phyloP scores from a whole-genome alignment of 30 jellyfish, hydroid and myxozoan genomes.

The Aurelia sp. region DNA sequence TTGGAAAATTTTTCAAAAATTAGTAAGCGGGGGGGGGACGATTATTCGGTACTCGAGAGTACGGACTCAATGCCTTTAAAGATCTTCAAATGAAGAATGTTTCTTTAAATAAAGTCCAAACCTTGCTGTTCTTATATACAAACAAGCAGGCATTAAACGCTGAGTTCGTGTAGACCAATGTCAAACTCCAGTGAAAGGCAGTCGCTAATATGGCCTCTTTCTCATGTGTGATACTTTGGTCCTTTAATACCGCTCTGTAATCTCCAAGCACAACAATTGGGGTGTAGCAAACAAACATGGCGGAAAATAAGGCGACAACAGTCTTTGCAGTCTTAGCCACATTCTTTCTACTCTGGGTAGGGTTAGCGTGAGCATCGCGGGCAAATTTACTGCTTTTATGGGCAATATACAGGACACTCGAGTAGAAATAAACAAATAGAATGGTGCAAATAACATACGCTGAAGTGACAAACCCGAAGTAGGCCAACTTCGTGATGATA shows the following conservation, averaged over 20 bases:
- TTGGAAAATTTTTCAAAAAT: no score
- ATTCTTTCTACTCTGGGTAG: neutral
- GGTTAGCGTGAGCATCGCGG: neutral
- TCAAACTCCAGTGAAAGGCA: conserved; percentile 47
- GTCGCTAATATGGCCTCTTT: conserved; percentile 11
- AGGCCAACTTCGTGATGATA: conserved; percentile 44
- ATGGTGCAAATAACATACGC: conserved; percentile 28
- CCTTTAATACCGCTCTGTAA: conserved; percentile 40
- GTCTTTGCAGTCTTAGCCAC: conserved; percentile 15
- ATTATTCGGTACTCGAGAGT: no score
- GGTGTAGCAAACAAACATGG: conserved; percentile 51
- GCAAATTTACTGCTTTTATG: conserved; percentile 16
- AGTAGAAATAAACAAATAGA: conserved; percentile 31
- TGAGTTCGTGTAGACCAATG: conserved; percentile 49
- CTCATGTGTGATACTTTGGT: conserved; percentile 17
- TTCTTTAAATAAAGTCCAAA: conserved; percentile 28
- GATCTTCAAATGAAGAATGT: neutral
- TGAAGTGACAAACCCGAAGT: conserved; percentile 36
- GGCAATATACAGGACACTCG: conserved; percentile 37
- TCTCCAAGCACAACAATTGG: conserved; percentile 40
- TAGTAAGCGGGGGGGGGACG: no score
- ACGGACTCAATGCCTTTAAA: no score
- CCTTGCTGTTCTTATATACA: conserved; percentile 19
- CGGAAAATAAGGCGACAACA: conserved; percentile 32
- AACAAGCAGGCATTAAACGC: conserved; percentile 43